phyloP scores from a whole-genome alignment of 2,113 vertebrate genomes.

The Collichthys lucidus region DNA sequence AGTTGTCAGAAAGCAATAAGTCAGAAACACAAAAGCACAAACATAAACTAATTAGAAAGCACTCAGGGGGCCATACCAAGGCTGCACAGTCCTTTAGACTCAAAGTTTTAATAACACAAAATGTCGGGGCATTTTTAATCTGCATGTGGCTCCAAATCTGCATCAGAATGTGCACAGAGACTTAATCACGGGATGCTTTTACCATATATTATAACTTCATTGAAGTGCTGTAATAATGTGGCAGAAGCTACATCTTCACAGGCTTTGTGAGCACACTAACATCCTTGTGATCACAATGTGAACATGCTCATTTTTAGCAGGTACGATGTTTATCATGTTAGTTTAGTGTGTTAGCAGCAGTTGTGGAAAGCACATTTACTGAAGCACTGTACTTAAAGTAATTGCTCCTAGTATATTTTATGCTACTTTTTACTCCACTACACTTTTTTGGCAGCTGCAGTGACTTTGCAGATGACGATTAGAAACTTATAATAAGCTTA shows the following conservation, averaged over 20 bases:
- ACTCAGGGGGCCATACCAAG: constrained; percentile 45
- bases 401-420: too few relatives aligned
- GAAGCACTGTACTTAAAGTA: too few relatives aligned
- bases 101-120: constrained; percentile 34
- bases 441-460: too few relatives aligned
- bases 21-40: constrained; percentile 58
- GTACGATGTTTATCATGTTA: not conserved
- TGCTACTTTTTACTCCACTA: too few relatives aligned
- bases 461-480: too few relatives aligned
- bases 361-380: not conserved
- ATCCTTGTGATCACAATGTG: not conserved
- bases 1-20: constrained; percentile 67
- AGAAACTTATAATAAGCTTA: too few relatives aligned
- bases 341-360: not conserved
- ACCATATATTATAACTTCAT: too few relatives aligned
- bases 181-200: not conserved
- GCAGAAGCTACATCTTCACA: too few relatives aligned
- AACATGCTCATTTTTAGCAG: not conserved
- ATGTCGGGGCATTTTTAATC: constrained; percentile 46
- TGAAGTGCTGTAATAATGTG: too few relatives aligned
- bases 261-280: not conserved
- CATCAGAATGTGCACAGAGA: not conserved
- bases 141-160: constrained; percentile 25
- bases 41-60: constrained; percentile 66
- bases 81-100: constrained; percentile 23